Conservation (phyloP, 92 coral and sea anemone genomes). For the Bergia puertoricense region DNA sequence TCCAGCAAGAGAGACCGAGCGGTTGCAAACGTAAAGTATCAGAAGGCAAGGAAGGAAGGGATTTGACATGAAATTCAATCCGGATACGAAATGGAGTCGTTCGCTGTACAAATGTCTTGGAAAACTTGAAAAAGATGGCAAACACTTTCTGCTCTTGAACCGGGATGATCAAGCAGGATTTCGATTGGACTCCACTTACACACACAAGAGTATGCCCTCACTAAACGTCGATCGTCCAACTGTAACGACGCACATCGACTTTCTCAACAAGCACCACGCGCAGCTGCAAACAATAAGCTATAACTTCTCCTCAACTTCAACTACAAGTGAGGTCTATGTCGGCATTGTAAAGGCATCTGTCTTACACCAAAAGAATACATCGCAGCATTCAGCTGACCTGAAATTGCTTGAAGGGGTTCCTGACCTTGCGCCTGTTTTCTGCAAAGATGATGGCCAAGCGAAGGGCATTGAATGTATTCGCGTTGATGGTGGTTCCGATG, state of each 20-base stretch:
- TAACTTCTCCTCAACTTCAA: constrained; percentile 30
- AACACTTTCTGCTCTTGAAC: constrained; percentile 43
- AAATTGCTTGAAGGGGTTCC: neutral
- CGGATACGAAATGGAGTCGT: constrained; percentile 60
- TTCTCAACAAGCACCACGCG: constrained; percentile 39
- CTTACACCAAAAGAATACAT: constrained; percentile 36
- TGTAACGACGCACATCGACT: constrained; percentile 39
- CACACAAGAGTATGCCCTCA: constrained; percentile 41
- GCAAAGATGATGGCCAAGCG: constrained; percentile 4
- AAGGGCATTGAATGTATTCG: constrained; percentile 43
- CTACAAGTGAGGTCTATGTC: constrained; percentile 43
- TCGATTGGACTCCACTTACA: constrained; percentile 40
- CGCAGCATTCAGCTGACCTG: constrained; percentile 49
- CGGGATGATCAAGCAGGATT: constrained; percentile 71
- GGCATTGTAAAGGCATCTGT: constrained; percentile 42
- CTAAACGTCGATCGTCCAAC: constrained; percentile 19
- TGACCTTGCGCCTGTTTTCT: constrained; percentile 20
- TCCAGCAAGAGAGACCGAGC: constrained; percentile 54
- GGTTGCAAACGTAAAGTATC: constrained; percentile 55
- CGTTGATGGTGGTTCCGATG: constrained; percentile 18
- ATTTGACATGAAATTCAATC: constrained; percentile 54
- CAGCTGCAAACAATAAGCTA: constrained; percentile 46
- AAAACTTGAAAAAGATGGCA: constrained; percentile 58
- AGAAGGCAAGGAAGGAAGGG: constrained; percentile 58
- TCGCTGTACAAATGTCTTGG: constrained; percentile 53